Percentiles rank a stretch among this genome's conserved stretches.
Evolutionary conservation across 2,888 invertebrate species (phyloP).

Genomic region (Strigamia crassipes): DNA sequence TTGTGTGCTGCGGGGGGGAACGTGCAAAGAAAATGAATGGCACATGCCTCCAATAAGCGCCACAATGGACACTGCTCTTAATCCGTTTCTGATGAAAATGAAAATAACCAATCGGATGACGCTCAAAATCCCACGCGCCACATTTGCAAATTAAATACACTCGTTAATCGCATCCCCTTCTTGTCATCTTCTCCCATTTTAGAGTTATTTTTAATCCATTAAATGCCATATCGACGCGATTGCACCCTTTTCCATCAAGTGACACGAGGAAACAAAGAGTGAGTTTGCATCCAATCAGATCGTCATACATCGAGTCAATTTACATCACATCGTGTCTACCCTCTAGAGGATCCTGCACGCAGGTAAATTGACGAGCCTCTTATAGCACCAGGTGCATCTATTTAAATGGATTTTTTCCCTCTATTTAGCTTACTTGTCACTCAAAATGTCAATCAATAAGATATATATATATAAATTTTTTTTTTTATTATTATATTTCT

Average conservation of each 20-base stretch:
- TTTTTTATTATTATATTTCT: not conserved
- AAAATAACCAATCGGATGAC: not conserved
- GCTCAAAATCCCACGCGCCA: not conserved
- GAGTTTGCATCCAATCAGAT: not conserved
- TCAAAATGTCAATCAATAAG: not conserved
- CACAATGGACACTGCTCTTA: not conserved
- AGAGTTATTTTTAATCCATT: not conserved
- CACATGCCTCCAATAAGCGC: not conserved
- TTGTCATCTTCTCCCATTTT: not conserved
- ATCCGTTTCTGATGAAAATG: conserved; percentile 18
- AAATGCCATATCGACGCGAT: not conserved
- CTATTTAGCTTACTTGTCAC: not conserved
- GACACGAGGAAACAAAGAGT: conserved; percentile 16
- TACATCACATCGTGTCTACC: not conserved
- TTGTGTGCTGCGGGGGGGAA: not conserved
- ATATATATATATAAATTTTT: no score
- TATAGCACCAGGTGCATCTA: not conserved
- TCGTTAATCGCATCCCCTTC: no score
- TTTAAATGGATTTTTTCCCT: not conserved
- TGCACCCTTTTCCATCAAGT: not conserved
- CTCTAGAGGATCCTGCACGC: not conserved
- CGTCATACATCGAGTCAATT: conserved; percentile 10
- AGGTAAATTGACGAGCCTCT: not conserved
- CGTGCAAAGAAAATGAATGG: conserved; percentile 10
- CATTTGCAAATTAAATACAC: not conserved